Conservation (phyloP, 2,797 vertebrate species). For the Botia almorhae region DNA sequence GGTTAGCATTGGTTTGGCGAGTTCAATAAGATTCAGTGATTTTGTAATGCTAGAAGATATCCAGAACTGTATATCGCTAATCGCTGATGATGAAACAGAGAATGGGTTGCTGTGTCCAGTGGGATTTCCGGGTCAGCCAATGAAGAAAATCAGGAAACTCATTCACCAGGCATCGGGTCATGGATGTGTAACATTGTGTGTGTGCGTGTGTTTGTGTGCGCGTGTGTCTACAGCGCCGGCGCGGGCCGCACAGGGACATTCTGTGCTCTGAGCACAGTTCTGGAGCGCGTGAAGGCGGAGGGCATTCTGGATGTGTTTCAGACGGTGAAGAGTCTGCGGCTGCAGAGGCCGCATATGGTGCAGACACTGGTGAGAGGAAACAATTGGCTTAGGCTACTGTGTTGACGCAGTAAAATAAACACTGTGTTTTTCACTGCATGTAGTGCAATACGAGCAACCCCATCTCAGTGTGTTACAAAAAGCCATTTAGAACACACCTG, state of each 20-base stretch:
- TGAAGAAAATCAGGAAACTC: conserved; percentile 13
- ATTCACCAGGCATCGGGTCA: conserved; percentile 4
- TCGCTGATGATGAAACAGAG: background rate
- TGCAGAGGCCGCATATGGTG: conserved; percentile 99
- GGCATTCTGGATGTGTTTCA: conserved; percentile 99
- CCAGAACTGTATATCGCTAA: background rate
- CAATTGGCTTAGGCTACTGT: background rate
- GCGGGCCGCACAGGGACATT: conserved; percentile 97
- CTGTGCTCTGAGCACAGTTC: conserved; percentile 95
- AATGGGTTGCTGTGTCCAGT: background rate
- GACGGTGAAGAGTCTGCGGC: conserved; percentile 96
- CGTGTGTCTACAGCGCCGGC: conserved; percentile 82
- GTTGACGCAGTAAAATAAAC: too few species aligned
- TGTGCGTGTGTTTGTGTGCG: conserved; percentile 46
- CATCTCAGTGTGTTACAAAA: too few species aligned
- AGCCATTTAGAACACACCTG: too few species aligned
- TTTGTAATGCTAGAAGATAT: background rate
- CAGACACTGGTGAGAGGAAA: conserved; percentile 93
- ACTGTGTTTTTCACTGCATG: too few species aligned
- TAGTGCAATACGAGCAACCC: too few species aligned
- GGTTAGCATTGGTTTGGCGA: background rate
- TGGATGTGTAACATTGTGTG: conserved; percentile 9
- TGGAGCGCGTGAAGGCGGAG: conserved; percentile 97
- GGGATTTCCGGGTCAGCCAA: conserved; percentile 57
- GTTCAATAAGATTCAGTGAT: conserved; percentile 3